Conservation (phyloP, 1,140 invertebrate species). For the Cydia strobilella region DNA sequence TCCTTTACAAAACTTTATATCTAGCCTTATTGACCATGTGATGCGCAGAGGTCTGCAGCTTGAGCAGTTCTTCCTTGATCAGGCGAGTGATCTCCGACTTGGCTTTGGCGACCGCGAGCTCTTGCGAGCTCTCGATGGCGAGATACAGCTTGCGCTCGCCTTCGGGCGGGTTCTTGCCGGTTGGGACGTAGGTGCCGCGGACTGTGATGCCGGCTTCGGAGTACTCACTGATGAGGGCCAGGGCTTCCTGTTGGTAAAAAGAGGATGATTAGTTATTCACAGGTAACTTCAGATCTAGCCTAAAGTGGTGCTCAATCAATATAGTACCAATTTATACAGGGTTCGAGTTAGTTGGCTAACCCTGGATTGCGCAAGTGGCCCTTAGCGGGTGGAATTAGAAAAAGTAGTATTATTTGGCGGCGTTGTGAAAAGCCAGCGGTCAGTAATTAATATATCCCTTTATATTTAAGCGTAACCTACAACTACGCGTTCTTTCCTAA, state of each 20-base stretch:
- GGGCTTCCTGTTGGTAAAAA: constrained; percentile 87
- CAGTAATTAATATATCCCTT: too few relatives aligned
- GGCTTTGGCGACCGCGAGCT: constrained; percentile 98
- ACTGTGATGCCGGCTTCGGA: constrained; percentile 99
- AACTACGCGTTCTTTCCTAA: too few relatives aligned
- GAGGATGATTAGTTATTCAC: not conserved
- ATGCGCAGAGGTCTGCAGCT: constrained; percentile 92
- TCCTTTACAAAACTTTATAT: constrained; percentile 94
- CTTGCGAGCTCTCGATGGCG: constrained; percentile 99
- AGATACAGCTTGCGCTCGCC: constrained; percentile 98
- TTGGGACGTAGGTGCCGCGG: constrained; percentile 96
- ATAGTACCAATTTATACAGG: too few relatives aligned
- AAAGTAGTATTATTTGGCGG: too few relatives aligned
- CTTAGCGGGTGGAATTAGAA: too few relatives aligned
- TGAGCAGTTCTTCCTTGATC: constrained; percentile 98
- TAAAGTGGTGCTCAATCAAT: too few relatives aligned
- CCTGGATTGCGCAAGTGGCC: too few relatives aligned
- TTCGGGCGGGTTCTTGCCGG: constrained; percentile 94
- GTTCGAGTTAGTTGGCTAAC: too few relatives aligned
- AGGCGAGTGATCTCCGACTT: constrained; percentile 98
- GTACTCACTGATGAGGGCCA: constrained; percentile 99
- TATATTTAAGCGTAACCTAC: too few relatives aligned
- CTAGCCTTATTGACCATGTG: constrained; percentile 94
- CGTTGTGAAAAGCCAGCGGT: too few relatives aligned
- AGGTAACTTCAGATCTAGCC: too few relatives aligned